These are phyloP conservation scores for Caenorhabditis sp. DNA, from an alignment of 2,888 invertebrate genomes.

Conservation along the genomic window DNA sequence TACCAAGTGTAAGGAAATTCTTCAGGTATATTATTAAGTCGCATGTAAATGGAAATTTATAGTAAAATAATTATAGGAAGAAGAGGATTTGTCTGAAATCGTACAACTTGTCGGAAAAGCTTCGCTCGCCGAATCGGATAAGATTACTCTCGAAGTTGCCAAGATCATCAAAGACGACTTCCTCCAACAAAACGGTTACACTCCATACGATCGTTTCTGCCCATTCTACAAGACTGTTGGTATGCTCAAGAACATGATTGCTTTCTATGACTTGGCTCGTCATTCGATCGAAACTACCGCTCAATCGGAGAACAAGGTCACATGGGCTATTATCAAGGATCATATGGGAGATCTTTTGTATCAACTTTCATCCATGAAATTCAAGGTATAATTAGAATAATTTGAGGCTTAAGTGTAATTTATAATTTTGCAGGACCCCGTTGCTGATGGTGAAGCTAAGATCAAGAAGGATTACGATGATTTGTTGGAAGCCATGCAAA, in stretches of 20 bases:
- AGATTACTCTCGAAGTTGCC: slow-evolving; percentile 93
- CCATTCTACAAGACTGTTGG: slow-evolving; percentile 99
- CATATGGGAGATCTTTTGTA: slow-evolving; percentile 95
- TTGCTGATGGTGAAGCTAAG: slow-evolving; percentile 93
- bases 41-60: no score
- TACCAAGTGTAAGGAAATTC: slow-evolving; percentile 90
- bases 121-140: slow-evolving; percentile 91
- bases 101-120: slow-evolving; percentile 97
- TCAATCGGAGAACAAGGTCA: slow-evolving; percentile 93
- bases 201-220: slow-evolving; percentile 81
- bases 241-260: slow-evolving; percentile 96
- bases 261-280: slow-evolving; percentile 96
- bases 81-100: slow-evolving; percentile 99
- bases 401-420: neutral
- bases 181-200: slow-evolving; percentile 95
- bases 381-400: slow-evolving; percentile 76
- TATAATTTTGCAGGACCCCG: slow-evolving; percentile 74
- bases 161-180: slow-evolving; percentile 92
- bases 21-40: slow-evolving; percentile 54
- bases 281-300: slow-evolving; percentile 98
- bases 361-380: slow-evolving; percentile 98
- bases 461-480: slow-evolving; percentile 97
- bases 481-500: slow-evolving; percentile 93
- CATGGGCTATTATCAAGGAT: slow-evolving; percentile 86
- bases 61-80: slow-evolving; percentile 77